phyloP scores from a whole-genome alignment of 2,888 invertebrate species.

The Parasteatoda lunata region DNA sequence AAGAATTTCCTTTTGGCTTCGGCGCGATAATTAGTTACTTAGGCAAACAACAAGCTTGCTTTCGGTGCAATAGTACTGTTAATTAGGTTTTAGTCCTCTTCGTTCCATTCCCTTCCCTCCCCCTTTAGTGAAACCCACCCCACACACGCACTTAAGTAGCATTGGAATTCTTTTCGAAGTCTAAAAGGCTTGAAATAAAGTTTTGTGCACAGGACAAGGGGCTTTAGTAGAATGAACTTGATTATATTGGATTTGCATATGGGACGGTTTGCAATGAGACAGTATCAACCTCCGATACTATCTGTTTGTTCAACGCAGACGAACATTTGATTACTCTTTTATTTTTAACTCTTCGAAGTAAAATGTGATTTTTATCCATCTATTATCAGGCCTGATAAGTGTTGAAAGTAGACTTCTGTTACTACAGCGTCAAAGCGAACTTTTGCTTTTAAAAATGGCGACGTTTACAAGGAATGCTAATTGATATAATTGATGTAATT shows the following conservation, averaged over 20 bases:
- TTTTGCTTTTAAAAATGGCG: too few species aligned
- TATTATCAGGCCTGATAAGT: too few species aligned
- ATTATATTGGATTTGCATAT: slow-evolving; percentile 40
- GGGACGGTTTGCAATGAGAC: background rate
- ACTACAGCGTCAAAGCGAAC: too few species aligned
- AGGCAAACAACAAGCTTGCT: slow-evolving; percentile 67
- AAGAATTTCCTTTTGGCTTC: slow-evolving; percentile 46
- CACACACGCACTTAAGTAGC: slow-evolving; percentile 39
- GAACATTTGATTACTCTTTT: background rate
- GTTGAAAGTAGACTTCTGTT: too few species aligned
- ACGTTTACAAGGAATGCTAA: too few species aligned
- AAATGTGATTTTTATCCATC: too few species aligned
- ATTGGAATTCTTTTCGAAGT: slow-evolving; percentile 60
- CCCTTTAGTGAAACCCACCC: background rate
- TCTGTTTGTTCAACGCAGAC: background rate
- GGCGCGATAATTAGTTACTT: slow-evolving; percentile 66
- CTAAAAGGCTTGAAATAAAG: slow-evolving; percentile 29
- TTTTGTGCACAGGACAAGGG: slow-evolving; percentile 5
- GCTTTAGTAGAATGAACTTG: slow-evolving; percentile 2
- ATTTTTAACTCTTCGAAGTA: background rate
- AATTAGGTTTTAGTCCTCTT: slow-evolving; percentile 50
- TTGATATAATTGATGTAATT: too few species aligned
- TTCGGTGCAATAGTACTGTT: slow-evolving; percentile 64
- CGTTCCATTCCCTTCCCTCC: slow-evolving; percentile 6
- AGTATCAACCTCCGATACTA: background rate